Evolutionary conservation across 2,888 invertebrate species (phyloP), one percentile per base, ranked within the genome.

Genomic region (Phengaris alcon): DNA sequence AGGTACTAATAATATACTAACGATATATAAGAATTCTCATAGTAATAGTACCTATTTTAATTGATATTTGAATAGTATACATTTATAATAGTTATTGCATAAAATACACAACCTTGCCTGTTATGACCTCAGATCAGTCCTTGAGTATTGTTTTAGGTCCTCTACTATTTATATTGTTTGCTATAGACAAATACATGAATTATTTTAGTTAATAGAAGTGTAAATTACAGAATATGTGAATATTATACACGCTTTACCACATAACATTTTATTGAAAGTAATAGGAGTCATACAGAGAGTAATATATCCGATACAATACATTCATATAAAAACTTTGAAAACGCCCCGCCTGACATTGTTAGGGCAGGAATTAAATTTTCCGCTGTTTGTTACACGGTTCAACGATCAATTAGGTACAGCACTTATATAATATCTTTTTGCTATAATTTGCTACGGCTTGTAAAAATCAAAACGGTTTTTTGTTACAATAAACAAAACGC

Each of bases 241-340:
- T 22, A 59, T 22, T 59, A 15, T 10, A 10, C 15, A 9, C 15
- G 22, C 10, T 22, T 22, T 59, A 9, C 15, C 59, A 59, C 68
- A 68, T 46, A 12, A 22, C 52, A 70, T 8, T 22, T 10, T 22
- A 22, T 10, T 22, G 59, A 59, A 59, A 59, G 59, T 59, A 22
- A 15, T 2, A 84, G 82, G 83, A 48, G 48, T 48, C 48, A 83
- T 82, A 79, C 76, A 75, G 79, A 35, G 35, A 35, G 54, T 55
- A 44, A 69, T 69, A 74, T 68, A 74, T 68, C 68, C 52, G 68
- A 68, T 46, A 68, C 54, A 74, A 54, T 74, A 68, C 54, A n/a
- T n/a, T 68, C 44, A 35, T 54, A 68, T 54, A 75, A 75, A 70
- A 75, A 70, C 57, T 48, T 55, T 48, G 75, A 57, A 70, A 52